A percentile compares a stretch with the other conserved stretches of the same genome.
Evolutionary conservation across 2,888 invertebrate species (phyloP).

Genomic region (Drosophila nigricruria): DNA sequence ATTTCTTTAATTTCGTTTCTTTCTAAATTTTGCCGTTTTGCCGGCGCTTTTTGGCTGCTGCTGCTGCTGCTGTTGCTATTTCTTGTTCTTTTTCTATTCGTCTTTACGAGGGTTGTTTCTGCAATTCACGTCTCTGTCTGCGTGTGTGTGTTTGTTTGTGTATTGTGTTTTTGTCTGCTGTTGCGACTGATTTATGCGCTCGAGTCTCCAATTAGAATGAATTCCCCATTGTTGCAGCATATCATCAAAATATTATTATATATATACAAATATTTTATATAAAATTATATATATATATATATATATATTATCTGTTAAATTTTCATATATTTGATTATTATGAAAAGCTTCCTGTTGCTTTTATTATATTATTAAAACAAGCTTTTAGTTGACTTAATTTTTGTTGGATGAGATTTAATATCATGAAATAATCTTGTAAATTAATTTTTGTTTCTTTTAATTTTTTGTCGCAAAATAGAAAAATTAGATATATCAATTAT

Average conservation of each 20-base stretch:
- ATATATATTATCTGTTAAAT: background rate
- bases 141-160: background rate
- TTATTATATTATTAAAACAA: slow-evolving; percentile 6
- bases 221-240: slow-evolving; percentile 26
- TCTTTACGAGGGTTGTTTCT: slow-evolving; percentile 63
- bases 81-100: slow-evolving; percentile 25
- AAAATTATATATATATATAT: background rate
- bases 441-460: background rate
- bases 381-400: background rate
- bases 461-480: background rate
- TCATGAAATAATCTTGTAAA: background rate
- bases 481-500: background rate
- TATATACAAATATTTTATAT: background rate
- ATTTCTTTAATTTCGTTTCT: slow-evolving; percentile 29
- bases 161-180: slow-evolving; percentile 13
- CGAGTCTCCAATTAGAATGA: slow-evolving; percentile 40
- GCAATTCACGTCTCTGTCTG: slow-evolving; percentile 27
- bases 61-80: slow-evolving; percentile 27
- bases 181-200: slow-evolving; percentile 32
- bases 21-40: slow-evolving; percentile 32
- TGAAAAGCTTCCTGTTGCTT: slow-evolving; percentile 9
- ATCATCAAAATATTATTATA: slow-evolving; percentile 3
- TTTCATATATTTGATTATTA: background rate
- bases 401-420: too few relatives aligned
- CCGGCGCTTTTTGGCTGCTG: slow-evolving; percentile 65